Base-by-base conservation (phyloP, 30 jellyfish, hydroid and myxozoan genomes). In the Nemopilema nomurai region DNA sequence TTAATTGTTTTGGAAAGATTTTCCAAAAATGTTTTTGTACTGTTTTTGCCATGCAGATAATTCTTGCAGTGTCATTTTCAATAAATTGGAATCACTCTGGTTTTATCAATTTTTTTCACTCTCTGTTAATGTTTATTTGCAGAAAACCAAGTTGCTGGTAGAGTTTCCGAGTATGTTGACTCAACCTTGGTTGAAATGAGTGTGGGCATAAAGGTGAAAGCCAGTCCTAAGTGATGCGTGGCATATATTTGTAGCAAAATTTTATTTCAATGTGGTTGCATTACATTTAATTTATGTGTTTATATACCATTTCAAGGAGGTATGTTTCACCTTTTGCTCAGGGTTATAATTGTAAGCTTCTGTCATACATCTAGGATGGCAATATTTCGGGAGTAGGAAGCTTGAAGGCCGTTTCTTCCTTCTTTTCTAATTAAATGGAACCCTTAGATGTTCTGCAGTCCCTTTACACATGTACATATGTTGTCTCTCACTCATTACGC, bases 121-220 rank as follows among this genome's bases (percentile, higher is more conserved):
- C 53, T 9, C 6, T 63, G 4, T 9, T 79, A n/a, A 1, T 71
- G 1, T 79, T 25, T 69, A 50, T 51, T 28, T 25, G 7, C 87
- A 87, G 96, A 68, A 62, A 31, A 66, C 51, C 96, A 79, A 77
- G 83, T 87, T 71, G 89, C 89, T 70, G 96, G 96, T 63, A 79
- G 64, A 57, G 71, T 81, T 1, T 51, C 80, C 4, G 85, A 71
- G 20, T 87, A 76, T 79, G 96, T 87, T 62, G 96, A 87, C 26
- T 87, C 90, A 18, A 69, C 80, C 20, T 62, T 87, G 77, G 1
- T 49, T 31, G 89, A 80, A 13, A 63, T 80, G 72, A 71, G 53
- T 49, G 70, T 31, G 32, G 41, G 49, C 28, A 64, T 29, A 20
- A 70, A 28, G 9, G 33, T 9, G 21, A 21, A 21, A 18, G 25